phyloP scores from a whole-genome alignment of 2,797 vertebrate species.

The Coregonus suidteri region DNA sequence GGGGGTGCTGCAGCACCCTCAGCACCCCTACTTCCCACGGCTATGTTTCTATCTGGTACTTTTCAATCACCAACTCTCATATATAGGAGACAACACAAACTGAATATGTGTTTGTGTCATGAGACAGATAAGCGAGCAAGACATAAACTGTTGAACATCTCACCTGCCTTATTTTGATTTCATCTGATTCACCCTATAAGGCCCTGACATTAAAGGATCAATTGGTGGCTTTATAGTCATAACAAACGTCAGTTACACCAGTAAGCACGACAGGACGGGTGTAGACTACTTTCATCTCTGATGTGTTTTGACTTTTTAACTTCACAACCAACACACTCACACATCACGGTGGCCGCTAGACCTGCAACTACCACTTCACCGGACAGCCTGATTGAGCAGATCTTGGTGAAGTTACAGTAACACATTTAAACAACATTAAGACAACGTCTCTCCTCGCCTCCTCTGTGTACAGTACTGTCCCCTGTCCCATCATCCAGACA shows the following conservation, averaged over 20 bases:
- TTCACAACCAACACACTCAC: background rate
- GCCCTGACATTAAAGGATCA: background rate
- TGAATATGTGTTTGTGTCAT: background rate
- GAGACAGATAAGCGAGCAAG: background rate
- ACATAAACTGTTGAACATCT: background rate
- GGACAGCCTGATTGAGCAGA: background rate
- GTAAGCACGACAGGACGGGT: background rate
- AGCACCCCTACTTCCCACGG: too few species aligned
- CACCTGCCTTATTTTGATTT: background rate
- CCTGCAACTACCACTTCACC: background rate
- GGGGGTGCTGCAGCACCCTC: too few species aligned
- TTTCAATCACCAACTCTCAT: constrained; percentile 14
- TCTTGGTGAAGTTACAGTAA: background rate
- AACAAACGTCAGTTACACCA: background rate
- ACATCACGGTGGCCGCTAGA: background rate
- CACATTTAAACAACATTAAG: background rate
- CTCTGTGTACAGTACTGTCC: constrained; percentile 5
- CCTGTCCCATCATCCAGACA: constrained; percentile 41
- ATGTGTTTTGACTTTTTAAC: background rate
- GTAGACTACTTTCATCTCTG: background rate
- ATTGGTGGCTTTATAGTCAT: background rate
- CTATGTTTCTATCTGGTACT: background rate
- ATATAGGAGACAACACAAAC: constrained; percentile 13
- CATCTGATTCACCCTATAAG: constrained; percentile 3
- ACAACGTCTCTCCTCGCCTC: background rate